phyloP scores from a whole-genome alignment of 2,797 vertebrate genomes.

The Peromyscus aztecus region DNA sequence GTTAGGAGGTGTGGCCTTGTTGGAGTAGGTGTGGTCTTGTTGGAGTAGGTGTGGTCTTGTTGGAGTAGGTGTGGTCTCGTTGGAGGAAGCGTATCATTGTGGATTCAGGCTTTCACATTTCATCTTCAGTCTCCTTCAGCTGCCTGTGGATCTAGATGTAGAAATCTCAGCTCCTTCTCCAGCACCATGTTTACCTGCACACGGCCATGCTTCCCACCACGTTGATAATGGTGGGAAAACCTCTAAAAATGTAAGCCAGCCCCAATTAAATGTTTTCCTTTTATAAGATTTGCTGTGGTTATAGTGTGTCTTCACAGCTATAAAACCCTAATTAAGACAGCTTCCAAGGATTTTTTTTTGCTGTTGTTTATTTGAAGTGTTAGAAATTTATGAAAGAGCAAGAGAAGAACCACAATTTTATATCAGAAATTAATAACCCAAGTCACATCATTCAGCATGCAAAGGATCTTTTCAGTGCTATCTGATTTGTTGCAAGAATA shows the following conservation, averaged over 20 bases:
- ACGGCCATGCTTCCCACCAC: background rate
- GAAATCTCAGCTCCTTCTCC: background rate
- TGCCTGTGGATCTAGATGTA: background rate
- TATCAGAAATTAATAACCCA: background rate
- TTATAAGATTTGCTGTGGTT: background rate
- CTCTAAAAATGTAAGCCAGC: background rate
- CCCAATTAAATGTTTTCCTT: background rate
- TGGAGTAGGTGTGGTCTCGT: background rate
- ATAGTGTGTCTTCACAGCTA: background rate
- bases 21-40: background rate
- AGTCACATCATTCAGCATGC: background rate
- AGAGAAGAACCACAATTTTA: background rate
- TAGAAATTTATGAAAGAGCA: slow-evolving; percentile 20
- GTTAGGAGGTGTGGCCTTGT: background rate
- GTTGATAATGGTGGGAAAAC: background rate
- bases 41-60: background rate
- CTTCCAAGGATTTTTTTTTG: background rate
- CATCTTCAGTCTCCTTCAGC: background rate
- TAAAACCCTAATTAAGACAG: background rate
- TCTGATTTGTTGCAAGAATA: background rate
- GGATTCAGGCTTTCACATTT: background rate
- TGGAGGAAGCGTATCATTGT: background rate
- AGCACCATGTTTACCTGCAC: background rate
- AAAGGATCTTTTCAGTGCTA: background rate
- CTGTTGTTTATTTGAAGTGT: background rate